Evolutionary conservation across 2,113 vertebrate species (phyloP).

Genomic region (Esox niger): DNA sequence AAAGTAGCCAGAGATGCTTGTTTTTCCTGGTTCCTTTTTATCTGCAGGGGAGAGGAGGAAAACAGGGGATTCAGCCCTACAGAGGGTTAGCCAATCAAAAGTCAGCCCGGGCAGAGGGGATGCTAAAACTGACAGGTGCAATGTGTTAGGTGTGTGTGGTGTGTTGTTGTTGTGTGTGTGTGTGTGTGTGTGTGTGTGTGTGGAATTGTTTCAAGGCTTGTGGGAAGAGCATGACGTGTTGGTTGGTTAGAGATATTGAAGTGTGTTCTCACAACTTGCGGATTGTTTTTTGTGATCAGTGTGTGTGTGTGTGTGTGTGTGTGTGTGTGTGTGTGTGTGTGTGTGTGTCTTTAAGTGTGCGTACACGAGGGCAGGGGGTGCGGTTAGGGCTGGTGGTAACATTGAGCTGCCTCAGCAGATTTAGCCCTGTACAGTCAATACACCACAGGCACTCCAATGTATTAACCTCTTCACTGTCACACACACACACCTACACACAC

Average conservation of each 20-base stretch:
- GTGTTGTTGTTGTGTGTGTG: slow-evolving; percentile 6
- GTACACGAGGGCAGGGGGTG: neutral
- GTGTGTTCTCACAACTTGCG: neutral
- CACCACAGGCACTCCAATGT: slow-evolving; percentile 44
- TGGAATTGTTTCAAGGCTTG: neutral
- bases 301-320: slow-evolving; percentile 8
- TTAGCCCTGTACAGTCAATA: slow-evolving; percentile 54
- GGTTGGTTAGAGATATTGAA: neutral
- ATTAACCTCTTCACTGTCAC: slow-evolving; percentile 47
- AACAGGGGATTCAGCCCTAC: slow-evolving; percentile 20
- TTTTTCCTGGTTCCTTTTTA: slow-evolving; percentile 16
- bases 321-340: slow-evolving; percentile 8
- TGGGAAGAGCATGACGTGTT: neutral
- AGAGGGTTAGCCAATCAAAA: slow-evolving; percentile 47
- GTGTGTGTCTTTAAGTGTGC: slow-evolving; percentile 7
- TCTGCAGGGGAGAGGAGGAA: slow-evolving; percentile 26
- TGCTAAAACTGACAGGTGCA: slow-evolving; percentile 40
- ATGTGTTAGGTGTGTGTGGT: slow-evolving; percentile 15
- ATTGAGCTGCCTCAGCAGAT: slow-evolving; percentile 71
- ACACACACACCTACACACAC: slow-evolving; percentile 12
- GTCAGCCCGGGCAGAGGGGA: slow-evolving; percentile 32
- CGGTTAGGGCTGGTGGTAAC: slow-evolving; percentile 40
- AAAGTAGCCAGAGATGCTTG: neutral
- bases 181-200: slow-evolving; percentile 17
- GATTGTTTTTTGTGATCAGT: slow-evolving; percentile 8